Evolutionary conservation across 2,888 invertebrate species (phyloP), one percentile per base, ranked within the genome.

Genomic region (Melinopterus prodromus): DNA sequence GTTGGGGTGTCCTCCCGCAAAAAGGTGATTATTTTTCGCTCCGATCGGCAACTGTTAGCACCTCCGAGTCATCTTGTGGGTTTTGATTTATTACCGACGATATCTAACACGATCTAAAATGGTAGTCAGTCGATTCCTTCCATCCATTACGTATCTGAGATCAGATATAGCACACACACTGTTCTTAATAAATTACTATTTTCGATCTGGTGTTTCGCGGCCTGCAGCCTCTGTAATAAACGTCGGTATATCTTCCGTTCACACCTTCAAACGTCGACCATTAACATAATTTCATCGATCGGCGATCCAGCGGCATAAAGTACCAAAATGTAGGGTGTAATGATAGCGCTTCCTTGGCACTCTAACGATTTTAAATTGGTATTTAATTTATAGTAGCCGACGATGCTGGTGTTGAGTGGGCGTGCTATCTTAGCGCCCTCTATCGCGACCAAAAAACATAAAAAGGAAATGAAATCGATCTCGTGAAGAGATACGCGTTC

Each of bases 51-150:
- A 53, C 53, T 80, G 85, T 87, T 87, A 85, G 85, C 87, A 87
- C 86, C 85, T 87, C 82, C 35, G 16, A 35, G 35, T 36, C 36
- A 9, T 16, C 26, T 16, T 81, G 79, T 82, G 84, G 83, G 82
- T 83, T 84, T 77, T 87, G 88, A 88, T 87, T 87, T 88, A 88
- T 86, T 85, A 82, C 81, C 81, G 82, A 82, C 76, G 83, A 87
- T 88, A 88, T 88, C 88, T 82, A 83, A 84, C 87, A 85, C 87
- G 84, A 88, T 88, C 88, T 88, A 87, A 53, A 87, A 88, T 87
- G 87, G 86, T 86, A 86, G 87, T 86, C 85, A 80, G 85, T 84
- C 85, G 83, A 84, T 74, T 84, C 86, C 86, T 86, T 86, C 83
- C 81, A 83, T 82, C 74, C 35, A 37, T 36, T 74, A 26, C 7